Percentiles rank a stretch among this genome's conserved stretches.
Evolutionary conservation across 2,113 vertebrate species (phyloP).

Genomic region (Phrynosoma platyrhinos): DNA sequence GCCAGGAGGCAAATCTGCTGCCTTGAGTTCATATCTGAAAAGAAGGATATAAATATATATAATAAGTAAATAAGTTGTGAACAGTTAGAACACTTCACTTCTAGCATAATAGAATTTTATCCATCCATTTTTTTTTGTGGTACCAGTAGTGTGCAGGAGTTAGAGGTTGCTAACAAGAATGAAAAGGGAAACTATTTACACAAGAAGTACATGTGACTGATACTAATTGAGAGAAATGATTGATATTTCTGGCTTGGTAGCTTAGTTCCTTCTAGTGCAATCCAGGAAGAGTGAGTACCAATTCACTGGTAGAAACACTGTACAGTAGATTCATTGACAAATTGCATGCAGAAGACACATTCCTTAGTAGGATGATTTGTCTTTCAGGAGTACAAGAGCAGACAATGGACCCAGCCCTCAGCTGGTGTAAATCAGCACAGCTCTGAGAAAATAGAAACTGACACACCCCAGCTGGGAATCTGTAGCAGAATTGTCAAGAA

Average conservation of each 20-base stretch:
- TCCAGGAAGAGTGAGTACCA: fast-evolving
- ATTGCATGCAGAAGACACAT: neutral
- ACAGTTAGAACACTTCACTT: conserved; percentile 44
- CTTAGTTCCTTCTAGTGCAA: neutral
- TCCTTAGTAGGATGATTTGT: neutral
- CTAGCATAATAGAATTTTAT: conserved; percentile 42
- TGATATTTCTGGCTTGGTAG: fast-evolving
- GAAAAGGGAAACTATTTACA: neutral
- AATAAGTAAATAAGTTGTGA: fast-evolving
- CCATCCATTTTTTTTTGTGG: neutral
- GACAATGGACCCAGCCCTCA: neutral
- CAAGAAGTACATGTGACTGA: fast-evolving
- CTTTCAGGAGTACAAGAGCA: neutral
- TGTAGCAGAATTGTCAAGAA: conserved; percentile 17
- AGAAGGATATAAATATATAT: neutral
- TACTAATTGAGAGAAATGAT: neutral
- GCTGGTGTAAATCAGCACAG: conserved; percentile 13
- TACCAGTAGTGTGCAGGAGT: neutral
- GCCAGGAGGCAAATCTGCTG: neutral
- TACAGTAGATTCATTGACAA: neutral
- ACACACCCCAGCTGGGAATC: conserved; percentile 26
- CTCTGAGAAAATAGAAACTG: conserved; percentile 28
- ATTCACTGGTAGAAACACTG: fast-evolving
- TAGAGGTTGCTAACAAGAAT: neutral
- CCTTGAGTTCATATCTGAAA: neutral